Evolutionary conservation across 2,888 invertebrate genomes (phyloP).

Genomic region (Cephus sareptanus): DNA sequence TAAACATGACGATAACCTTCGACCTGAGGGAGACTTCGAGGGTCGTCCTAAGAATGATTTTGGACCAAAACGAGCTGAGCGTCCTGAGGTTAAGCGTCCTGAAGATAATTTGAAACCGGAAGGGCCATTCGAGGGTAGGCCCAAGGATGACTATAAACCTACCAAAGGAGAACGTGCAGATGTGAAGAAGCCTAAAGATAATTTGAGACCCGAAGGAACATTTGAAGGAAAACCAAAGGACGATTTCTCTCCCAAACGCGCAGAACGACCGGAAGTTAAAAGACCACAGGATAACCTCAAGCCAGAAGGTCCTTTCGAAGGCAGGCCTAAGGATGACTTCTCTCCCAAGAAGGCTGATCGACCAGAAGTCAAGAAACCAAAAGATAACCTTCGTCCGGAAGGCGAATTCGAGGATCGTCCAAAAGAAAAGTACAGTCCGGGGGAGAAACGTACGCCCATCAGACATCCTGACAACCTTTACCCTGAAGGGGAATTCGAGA

Average conservation of each 20-base stretch:
- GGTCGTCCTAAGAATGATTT: conserved; percentile 36
- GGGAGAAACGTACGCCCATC: conserved; percentile 67
- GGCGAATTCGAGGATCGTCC: conserved; percentile 68
- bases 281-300: conserved; percentile 63
- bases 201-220: conserved; percentile 74
- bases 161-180: conserved; percentile 62
- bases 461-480: conserved; percentile 70
- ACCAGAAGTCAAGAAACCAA: conserved; percentile 69
- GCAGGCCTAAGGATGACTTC: conserved; percentile 42
- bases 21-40: conserved; percentile 69
- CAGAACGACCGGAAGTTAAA: conserved; percentile 65
- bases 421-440: conserved; percentile 67
- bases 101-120: conserved; percentile 68
- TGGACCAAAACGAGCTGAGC: conserved; percentile 53
- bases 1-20: conserved; percentile 67
- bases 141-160: conserved; percentile 64
- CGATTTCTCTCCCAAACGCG: conserved; percentile 63
- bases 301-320: conserved; percentile 64
- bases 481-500: conserved; percentile 69
- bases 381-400: conserved; percentile 73
- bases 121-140: conserved; percentile 65
- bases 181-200: conserved; percentile 68
- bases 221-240: conserved; percentile 70
- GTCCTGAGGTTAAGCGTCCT: conserved; percentile 61
- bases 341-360: conserved; percentile 66